Conservation (phyloP, 2,888 invertebrate genomes). For the Drosophila mettleri region DNA sequence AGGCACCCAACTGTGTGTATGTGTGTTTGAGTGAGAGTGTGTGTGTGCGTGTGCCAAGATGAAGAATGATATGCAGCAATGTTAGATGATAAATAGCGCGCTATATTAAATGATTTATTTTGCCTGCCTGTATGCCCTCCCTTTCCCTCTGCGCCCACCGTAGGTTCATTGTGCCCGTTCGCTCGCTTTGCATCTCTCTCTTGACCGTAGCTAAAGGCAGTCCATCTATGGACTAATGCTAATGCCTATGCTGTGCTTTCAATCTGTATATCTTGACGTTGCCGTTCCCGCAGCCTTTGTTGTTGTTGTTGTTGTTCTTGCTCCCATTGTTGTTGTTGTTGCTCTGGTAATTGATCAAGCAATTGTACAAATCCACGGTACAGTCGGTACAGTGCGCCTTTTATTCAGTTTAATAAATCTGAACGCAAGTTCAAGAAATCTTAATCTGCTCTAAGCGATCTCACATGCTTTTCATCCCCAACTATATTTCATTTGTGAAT, state of each 20-base stretch:
- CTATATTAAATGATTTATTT: slow-evolving; percentile 79
- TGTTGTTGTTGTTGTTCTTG: slow-evolving; percentile 25
- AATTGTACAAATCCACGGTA: slow-evolving; percentile 59
- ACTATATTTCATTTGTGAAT: slow-evolving; percentile 15
- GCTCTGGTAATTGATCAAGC: slow-evolving; percentile 55
- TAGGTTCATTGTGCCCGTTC: slow-evolving; percentile 67
- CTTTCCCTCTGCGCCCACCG: slow-evolving; percentile 18
- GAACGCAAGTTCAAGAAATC: slow-evolving; percentile 22
- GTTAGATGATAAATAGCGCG: slow-evolving; percentile 79
- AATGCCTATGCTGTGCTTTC: slow-evolving; percentile 48
- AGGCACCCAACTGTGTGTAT: slow-evolving; percentile 70
- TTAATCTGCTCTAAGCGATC: slow-evolving; percentile 12
- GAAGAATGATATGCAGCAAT: slow-evolving; percentile 76
- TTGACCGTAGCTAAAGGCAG: slow-evolving; percentile 48
- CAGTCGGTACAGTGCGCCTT: slow-evolving; percentile 43
- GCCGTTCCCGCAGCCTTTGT: slow-evolving; percentile 2
- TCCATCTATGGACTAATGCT: slow-evolving; percentile 54
- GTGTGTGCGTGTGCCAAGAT: slow-evolving; percentile 51
- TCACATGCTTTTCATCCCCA: slow-evolving; percentile 15
- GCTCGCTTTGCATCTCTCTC: slow-evolving; percentile 43
- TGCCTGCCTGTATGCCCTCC: slow-evolving; percentile 27
- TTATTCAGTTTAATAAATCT: slow-evolving; percentile 45
- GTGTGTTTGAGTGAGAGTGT: slow-evolving; percentile 23
- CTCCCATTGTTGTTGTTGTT: slow-evolving; percentile 34
- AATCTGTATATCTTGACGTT: slow-evolving; percentile 38